phyloP scores from a whole-genome alignment of 2,113 vertebrate species.

The Dermatemys mawii region DNA sequence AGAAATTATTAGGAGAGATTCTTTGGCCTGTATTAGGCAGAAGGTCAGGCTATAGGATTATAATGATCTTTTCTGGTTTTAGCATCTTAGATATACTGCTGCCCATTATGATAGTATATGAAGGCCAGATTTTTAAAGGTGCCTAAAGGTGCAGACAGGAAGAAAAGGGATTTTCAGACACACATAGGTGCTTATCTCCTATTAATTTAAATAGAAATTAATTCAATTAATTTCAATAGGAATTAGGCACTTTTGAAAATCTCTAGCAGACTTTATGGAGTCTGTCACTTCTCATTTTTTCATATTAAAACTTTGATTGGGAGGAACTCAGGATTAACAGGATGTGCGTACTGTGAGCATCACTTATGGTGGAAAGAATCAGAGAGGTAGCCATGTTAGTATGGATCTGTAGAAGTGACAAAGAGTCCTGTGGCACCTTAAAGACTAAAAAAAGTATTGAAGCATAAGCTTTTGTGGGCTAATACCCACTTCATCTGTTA shows the following conservation, averaged over 20 bases:
- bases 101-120: not conserved
- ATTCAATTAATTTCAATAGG: not conserved
- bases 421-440: too few relatives aligned
- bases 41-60: not conserved
- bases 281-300: not conserved
- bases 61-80: not conserved
- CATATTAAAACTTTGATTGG: not conserved
- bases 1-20: too few relatives aligned
- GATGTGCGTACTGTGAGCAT: too few relatives aligned
- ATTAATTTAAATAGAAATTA: not conserved
- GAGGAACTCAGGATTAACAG: too few relatives aligned
- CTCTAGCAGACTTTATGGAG: not conserved
- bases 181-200: not conserved
- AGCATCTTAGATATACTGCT: not conserved
- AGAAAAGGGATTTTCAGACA: not conserved
- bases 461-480: too few relatives aligned
- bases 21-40: too few relatives aligned
- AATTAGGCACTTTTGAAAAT: not conserved
- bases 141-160: not conserved
- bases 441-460: too few relatives aligned
- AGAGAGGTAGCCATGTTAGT: too few relatives aligned
- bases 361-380: not conserved
- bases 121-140: not conserved
- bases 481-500: too few relatives aligned
- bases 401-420: too few relatives aligned